Evolutionary conservation across 1,140 invertebrate genomes (phyloP), one percentile per base, ranked within the genome.

Genomic region (Formica exsecta): DNA sequence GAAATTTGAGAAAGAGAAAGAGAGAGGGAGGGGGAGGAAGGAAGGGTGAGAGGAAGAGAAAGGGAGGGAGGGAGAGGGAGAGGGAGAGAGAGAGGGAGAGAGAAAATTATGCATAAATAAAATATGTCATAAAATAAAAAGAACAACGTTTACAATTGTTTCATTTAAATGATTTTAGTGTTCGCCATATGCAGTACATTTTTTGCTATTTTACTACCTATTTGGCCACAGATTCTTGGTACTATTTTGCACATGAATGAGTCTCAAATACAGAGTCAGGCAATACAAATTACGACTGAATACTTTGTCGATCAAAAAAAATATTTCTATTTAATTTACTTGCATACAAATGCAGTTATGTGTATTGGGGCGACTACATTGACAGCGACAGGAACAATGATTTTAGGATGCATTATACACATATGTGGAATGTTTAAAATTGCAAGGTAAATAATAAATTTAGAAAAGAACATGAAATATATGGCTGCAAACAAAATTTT

Each of bases 361-460:
- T 77, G 25, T 48, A 25, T 77, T 16, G 59, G 74, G 16, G 19
- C 19, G 1, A 32, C 36, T 48, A 44, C 74, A 3, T 1, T 22
- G 7, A 2, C n/a, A 29, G 59, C 57, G 0, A 64, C 25, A 22
- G 59, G 74, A 8, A 64, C 74, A 16, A 48, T 32, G 9, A 25
- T 77, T 9, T 29, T 61, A 41, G 16, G 19, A 64, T 77, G 1
- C n/a, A 2, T 44, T 1, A 29, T 19, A 77, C 22, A 48, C 2
- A 22, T 3, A n/a, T 77, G 74, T 32, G 74, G 59, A 77, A n/a
- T 77, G 22, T 77, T 77, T 16, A 32, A 19, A 29, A 32, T 77
- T 19, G 74, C 74, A 25, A 64, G 74, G 59, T 77, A 5, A 64
- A 54, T 44, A 76, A 41, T 29, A 7, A 76, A 44, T 44, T 1